A percentile compares a stretch with the other conserved stretches of the same genome.
These are phyloP conservation scores for Stylophora pistillata DNA, from an alignment of 64 coral and sea anemone genomes.

Conservation along the genomic window DNA sequence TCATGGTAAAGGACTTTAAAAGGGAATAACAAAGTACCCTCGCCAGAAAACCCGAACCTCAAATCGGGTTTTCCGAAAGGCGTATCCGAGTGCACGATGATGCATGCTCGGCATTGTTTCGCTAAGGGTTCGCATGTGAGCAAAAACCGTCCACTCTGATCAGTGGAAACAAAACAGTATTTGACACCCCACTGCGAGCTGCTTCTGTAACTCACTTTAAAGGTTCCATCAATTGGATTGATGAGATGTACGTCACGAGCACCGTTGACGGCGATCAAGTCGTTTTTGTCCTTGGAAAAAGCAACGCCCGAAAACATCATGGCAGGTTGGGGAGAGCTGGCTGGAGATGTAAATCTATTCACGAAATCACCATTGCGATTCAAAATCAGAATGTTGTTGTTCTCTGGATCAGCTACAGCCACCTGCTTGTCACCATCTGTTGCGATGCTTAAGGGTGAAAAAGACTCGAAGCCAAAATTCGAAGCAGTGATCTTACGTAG, in stretches of 20 bases:
- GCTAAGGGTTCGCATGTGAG: conserved; percentile 78
- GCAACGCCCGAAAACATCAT: conserved; percentile 79
- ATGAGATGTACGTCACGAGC: conserved; percentile 73
- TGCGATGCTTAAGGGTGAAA: conserved; percentile 74
- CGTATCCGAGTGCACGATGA: conserved; percentile 74
- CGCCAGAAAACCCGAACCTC: conserved; percentile 73
- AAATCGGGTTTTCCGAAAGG: conserved; percentile 86
- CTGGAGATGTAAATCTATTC: conserved; percentile 58
- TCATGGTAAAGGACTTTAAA: conserved; percentile 86
- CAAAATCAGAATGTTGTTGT: conserved; percentile 66
- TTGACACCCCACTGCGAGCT: conserved; percentile 72
- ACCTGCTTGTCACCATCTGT: conserved; percentile 63
- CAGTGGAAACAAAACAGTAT: conserved; percentile 83
- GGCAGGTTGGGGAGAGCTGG: conserved; percentile 25
- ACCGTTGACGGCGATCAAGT: conserved; percentile 76
- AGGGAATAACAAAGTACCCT: conserved; percentile 63
- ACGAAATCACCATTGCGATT: conserved; percentile 66
- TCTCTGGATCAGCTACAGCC: conserved; percentile 85
- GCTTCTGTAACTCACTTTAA: conserved; percentile 80
- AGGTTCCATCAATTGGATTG: conserved; percentile 67
- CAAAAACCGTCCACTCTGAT: conserved; percentile 53
- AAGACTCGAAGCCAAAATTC: conserved; percentile 71
- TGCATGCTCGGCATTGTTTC: conserved; percentile 68
- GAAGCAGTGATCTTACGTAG: conserved; percentile 34
- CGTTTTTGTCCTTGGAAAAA: conserved; percentile 65